A percentile compares a stretch with the other conserved stretches of the same genome.
Conservation (phyloP, 2,797 vertebrate genomes). For the Borostomias antarcticus region DNA sequence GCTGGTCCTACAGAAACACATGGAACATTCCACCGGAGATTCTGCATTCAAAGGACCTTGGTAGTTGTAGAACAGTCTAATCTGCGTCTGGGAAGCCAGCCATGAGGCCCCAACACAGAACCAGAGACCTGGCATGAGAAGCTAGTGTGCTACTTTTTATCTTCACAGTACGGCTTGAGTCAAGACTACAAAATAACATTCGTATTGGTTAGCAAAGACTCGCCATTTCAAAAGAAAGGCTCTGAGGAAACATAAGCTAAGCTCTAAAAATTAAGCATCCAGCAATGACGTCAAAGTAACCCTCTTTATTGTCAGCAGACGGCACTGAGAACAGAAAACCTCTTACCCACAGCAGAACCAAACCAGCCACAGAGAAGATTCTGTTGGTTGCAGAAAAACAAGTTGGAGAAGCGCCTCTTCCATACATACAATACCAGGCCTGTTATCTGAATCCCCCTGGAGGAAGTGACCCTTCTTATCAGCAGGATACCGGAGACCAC, state of each 20-base stretch:
- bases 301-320: neutral
- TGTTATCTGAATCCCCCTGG: neutral
- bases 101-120: neutral
- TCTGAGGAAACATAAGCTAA: too few species aligned
- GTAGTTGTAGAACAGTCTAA: too few species aligned
- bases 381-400: neutral
- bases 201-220: neutral
- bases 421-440: neutral
- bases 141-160: neutral
- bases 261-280: neutral
- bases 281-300: neutral
- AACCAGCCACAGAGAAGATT: neutral
- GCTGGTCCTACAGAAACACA: neutral
- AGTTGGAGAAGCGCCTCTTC: too few species aligned
- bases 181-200: neutral
- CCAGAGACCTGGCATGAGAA: neutral
- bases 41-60: neutral
- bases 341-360: neutral
- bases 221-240: too few species aligned
- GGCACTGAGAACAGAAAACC: neutral
- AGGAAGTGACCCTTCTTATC: conserved; percentile 33
- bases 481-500: conserved; percentile 31
- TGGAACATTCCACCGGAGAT: too few species aligned
- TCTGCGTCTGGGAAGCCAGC: too few species aligned
- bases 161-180: neutral